phyloP scores from a whole-genome alignment of 2,113 vertebrate species.

The Rallus limicola region DNA sequence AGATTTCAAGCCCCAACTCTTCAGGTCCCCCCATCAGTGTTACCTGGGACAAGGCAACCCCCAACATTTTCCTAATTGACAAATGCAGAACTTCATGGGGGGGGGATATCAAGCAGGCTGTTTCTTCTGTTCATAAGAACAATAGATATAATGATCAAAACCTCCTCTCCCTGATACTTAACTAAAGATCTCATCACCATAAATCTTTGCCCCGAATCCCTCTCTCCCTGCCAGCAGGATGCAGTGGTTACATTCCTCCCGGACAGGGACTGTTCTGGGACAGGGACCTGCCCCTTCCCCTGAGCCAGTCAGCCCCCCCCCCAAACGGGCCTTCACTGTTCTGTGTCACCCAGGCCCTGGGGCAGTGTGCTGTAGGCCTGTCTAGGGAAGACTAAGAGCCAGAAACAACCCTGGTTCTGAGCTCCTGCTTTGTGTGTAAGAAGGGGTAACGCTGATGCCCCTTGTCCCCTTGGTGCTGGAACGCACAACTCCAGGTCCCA shows the following conservation, averaged over 20 bases:
- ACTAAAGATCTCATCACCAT: not conserved
- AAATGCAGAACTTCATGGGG: fast-evolving
- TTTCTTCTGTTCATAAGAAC: not conserved
- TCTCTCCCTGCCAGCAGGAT: not conserved
- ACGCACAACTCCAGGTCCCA: not conserved
- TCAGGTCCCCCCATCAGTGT: not conserved
- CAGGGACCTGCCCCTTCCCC: not conserved
- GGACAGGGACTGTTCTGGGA: not conserved
- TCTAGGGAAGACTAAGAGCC: not conserved
- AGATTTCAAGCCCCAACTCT: not conserved
- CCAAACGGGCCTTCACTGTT: not conserved
- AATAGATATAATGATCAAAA: not conserved
- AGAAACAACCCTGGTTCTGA: not conserved
- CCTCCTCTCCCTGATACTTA: not conserved
- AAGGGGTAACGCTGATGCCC: not conserved
- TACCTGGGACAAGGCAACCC: not conserved
- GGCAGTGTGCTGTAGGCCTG: not conserved
- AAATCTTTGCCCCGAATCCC: not conserved
- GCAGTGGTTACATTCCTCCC: not conserved
- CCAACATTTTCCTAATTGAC: fast-evolving
- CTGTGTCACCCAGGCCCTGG: not conserved
- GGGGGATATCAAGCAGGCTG: not conserved
- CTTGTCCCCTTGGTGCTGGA: not conserved
- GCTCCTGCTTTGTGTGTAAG: not conserved
- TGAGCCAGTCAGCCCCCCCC: not conserved